Evolutionary conservation across 1,140 invertebrate genomes (phyloP).

Genomic region (Aphelinus certus): DNA sequence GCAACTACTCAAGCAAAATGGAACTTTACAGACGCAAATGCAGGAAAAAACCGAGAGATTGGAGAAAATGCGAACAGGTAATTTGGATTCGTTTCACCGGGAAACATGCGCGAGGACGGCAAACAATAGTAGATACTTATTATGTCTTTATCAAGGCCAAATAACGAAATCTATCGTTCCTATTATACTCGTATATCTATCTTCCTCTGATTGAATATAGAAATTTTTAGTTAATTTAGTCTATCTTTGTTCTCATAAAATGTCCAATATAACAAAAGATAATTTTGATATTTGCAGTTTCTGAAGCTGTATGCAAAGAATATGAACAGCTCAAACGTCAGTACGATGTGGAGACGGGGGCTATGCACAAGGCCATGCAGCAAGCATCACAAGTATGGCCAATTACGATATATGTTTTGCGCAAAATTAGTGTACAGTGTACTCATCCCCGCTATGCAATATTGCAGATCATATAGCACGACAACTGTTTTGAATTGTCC

Average conservation of each 20-base stretch:
- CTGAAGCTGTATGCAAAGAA: constrained; percentile 76
- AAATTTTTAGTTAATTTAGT: too few species aligned
- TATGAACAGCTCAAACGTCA: constrained; percentile 78
- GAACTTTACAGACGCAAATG: constrained; percentile 67
- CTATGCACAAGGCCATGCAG: constrained; percentile 72
- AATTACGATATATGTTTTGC: constrained; percentile 13
- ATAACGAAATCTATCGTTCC: too few species aligned
- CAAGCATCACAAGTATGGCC: constrained; percentile 64
- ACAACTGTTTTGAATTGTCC: too few species aligned
- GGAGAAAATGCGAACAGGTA: constrained; percentile 68
- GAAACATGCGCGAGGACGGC: too few species aligned
- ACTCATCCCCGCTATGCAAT: neutral
- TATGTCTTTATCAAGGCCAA: too few species aligned
- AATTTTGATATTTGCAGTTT: constrained; percentile 62
- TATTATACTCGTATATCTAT: too few species aligned
- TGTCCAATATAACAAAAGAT: too few species aligned
- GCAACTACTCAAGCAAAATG: constrained; percentile 68
- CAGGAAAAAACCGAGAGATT: constrained; percentile 71
- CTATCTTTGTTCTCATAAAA: too few species aligned
- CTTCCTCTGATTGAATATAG: too few species aligned
- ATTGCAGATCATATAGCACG: too few species aligned
- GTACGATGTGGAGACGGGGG: constrained; percentile 76
- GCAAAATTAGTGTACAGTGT: neutral
- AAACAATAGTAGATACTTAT: too few species aligned
- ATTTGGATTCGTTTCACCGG: neutral